These are phyloP conservation scores for Lycaena phlaeas DNA, from an alignment of 2,888 invertebrate genomes.

Conservation along the genomic window DNA sequence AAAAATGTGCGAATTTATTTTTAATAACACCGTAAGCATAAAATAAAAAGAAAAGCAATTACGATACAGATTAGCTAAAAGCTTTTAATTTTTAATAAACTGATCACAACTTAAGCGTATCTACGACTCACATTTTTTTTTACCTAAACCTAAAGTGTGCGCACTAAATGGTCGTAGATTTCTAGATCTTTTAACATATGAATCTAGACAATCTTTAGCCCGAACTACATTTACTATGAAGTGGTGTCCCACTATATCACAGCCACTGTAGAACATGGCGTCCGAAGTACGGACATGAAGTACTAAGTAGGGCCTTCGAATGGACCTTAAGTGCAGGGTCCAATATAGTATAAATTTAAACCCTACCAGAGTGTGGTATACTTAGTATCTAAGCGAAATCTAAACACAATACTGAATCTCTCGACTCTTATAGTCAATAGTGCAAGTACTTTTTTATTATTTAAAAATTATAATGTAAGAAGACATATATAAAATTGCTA, in stretches of 20 bases:
- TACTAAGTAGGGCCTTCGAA: conserved; percentile 8
- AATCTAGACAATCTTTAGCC: conserved; percentile 6
- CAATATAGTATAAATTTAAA: background rate
- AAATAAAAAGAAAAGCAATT: too few species aligned
- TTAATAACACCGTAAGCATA: too few species aligned
- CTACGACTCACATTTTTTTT: too few species aligned
- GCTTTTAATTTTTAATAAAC: conserved; percentile 7
- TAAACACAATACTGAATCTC: conserved; percentile 43
- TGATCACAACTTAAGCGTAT: background rate
- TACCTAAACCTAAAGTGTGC: too few species aligned
- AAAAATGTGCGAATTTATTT: too few species aligned
- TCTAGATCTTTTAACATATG: conserved; percentile 9
- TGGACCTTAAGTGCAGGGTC: too few species aligned
- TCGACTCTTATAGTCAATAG: conserved; percentile 19
- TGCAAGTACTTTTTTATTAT: background rate
- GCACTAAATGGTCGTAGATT: too few species aligned
- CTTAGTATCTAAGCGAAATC: conserved; percentile 19
- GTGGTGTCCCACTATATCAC: conserved; percentile 37
- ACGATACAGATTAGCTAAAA: conserved; percentile 4
- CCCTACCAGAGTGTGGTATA: conserved; percentile 11
- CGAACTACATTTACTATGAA: conserved; percentile 14
- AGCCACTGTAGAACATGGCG: conserved; percentile 50
- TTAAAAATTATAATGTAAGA: too few species aligned
- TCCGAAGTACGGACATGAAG: conserved; percentile 15
- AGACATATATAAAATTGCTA: too few species aligned